Base-by-base conservation (phyloP, 1,140 invertebrate species). In the Caerostris darwini region DNA sequence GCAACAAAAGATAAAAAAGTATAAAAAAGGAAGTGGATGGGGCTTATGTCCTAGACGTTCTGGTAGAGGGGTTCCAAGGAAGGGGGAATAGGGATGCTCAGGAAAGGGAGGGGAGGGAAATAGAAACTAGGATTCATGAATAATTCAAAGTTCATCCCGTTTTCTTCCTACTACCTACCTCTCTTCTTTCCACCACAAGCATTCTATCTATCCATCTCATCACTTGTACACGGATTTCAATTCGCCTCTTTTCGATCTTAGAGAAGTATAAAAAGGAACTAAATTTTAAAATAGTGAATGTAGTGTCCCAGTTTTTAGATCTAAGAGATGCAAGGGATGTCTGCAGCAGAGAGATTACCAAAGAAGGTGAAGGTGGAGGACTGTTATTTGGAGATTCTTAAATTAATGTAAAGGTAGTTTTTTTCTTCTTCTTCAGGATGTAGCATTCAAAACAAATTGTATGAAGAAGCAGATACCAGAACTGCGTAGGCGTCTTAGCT, bases 221-320 rank as follows among this genome's bases (percentile, higher is more conserved):
- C 86, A 53, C 86, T 88, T 88, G 86, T 88, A 88, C 61, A 17
- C n/a, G 86, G 58, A 88, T 88, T 88, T 88, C 86, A 88, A 88
- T 88, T 88, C 86, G 59, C 86, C n/a, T 67, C 86, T 88, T 88
- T 88, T 88, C 86, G 86, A 88, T 88, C n/a, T 64, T 3, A 8
- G 59, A 88, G 34, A 67, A 64, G 61, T 64, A 67, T 88, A 88
- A 64, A 88, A 77, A 77, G 53, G 50, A 77, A 50, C 3, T 53
- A 77, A 77, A 77, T 77, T 77, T 77, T 77, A 77, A 77, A 77
- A 77, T 77, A 77, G 71, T 77, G 71, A 77, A 34, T 34, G 34
- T 34, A 34, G 71, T 77, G 71, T 77, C 71, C 71, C 53, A 77
- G 71, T 77, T 77, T 77, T 77, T 77, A 77, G 71, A 77, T 77